Evolutionary conservation across 2,797 vertebrate genomes (phyloP).

Genomic region (Valencia hispanica): DNA sequence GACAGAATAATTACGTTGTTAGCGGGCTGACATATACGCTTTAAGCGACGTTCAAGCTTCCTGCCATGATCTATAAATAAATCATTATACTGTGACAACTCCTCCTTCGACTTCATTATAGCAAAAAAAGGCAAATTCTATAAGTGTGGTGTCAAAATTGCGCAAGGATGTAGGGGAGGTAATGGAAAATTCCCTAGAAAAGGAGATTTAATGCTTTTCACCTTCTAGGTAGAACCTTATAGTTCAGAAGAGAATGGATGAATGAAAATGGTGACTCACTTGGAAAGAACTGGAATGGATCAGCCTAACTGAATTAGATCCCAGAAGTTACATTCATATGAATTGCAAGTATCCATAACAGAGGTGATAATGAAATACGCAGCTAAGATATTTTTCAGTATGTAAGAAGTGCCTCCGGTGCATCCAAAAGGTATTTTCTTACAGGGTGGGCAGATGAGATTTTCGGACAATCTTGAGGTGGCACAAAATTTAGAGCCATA

Average conservation of each 20-base stretch:
- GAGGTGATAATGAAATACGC: background rate
- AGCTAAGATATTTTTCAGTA: background rate
- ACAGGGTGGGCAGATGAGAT: background rate
- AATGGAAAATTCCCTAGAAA: slow-evolving; percentile 46
- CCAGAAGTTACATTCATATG: background rate
- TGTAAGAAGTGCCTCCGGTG: background rate
- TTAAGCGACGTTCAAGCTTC: slow-evolving; percentile 28
- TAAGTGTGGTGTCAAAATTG: slow-evolving; percentile 36
- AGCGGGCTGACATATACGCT: slow-evolving; percentile 15
- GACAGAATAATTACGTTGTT: slow-evolving; percentile 27
- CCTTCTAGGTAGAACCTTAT: slow-evolving; percentile 38
- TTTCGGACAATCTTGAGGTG: too few species aligned
- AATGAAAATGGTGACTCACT: slow-evolving; percentile 44
- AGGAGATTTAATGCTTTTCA: slow-evolving; percentile 46
- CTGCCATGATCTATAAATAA: slow-evolving; percentile 44
- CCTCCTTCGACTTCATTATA: slow-evolving; percentile 40
- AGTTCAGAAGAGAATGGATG: slow-evolving; percentile 35
- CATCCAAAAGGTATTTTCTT: background rate
- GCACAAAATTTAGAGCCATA: too few species aligned
- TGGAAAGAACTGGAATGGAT: slow-evolving; percentile 25
- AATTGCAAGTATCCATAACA: background rate
- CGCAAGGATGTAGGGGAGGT: slow-evolving; percentile 19
- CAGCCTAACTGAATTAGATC: slow-evolving; percentile 3
- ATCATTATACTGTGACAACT: slow-evolving; percentile 29
- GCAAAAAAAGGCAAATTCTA: slow-evolving; percentile 43